Conservation (phyloP, 2,888 invertebrate genomes). For the Pandemis cinnamomeana region DNA sequence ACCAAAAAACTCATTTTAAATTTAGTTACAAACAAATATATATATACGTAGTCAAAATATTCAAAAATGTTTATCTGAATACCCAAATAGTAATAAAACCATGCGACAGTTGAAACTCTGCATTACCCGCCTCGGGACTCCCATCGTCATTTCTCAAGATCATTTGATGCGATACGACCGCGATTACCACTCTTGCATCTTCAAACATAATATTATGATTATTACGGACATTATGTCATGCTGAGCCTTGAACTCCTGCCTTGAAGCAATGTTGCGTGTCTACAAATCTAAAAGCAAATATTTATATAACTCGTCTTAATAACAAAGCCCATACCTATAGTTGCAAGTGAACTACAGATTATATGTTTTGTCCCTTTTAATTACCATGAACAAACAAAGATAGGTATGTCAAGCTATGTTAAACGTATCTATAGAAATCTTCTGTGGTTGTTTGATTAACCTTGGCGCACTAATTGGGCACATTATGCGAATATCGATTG, state of each 20-base stretch:
- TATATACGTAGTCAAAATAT: not conserved
- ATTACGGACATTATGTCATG: constrained; percentile 30
- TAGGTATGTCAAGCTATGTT: constrained; percentile 8
- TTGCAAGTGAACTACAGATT: not conserved
- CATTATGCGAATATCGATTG: constrained; percentile 29
- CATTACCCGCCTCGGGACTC: not conserved
- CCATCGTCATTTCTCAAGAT: constrained; percentile 8
- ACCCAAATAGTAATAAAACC: not conserved
- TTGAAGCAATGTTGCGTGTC: constrained; percentile 9
- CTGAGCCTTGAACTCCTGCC: constrained; percentile 20
- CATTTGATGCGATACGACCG: not conserved
- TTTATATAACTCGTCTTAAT: not conserved
- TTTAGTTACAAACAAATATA: not conserved
- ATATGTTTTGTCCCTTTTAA: constrained; percentile 7
- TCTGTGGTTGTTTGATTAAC: constrained; percentile 2
- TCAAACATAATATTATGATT: constrained; percentile 14
- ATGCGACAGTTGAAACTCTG: not conserved
- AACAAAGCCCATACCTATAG: not conserved
- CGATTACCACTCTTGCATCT: constrained; percentile 6
- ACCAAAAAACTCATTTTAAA: not conserved
- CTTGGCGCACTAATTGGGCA: constrained; percentile 26
- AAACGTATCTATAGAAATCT: not conserved
- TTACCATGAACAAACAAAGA: constrained; percentile 8
- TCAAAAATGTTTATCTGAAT: not conserved
- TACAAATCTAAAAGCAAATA: not conserved